Evolutionary conservation across 2,888 invertebrate species (phyloP).

Genomic region (Hemithea aestivaria): DNA sequence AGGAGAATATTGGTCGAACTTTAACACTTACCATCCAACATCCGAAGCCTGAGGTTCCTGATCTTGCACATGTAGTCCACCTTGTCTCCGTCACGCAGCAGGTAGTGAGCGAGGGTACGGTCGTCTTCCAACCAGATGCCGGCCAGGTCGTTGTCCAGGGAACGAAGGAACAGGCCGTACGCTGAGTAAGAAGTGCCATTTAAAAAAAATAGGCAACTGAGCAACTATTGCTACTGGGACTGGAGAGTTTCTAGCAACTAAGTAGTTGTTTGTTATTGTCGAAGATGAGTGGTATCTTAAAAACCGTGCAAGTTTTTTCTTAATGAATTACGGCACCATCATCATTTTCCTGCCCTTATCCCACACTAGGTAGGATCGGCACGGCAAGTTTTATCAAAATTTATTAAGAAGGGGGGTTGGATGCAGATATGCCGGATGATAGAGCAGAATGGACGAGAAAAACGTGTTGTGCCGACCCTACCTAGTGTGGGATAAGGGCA

Average conservation of each 20-base stretch:
- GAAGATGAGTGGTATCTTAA: too few relatives aligned
- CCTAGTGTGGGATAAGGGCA: too few relatives aligned
- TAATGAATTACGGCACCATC: background rate
- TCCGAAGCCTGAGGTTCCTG: conserved; percentile 92
- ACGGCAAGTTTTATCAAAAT: too few relatives aligned
- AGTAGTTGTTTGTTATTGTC: too few relatives aligned
- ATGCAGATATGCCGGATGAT: too few relatives aligned
- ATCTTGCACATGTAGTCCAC: conserved; percentile 94
- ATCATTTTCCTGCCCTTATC: too few relatives aligned
- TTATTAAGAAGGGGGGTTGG: too few relatives aligned
- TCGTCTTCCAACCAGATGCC: conserved; percentile 97
- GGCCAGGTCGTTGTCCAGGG: conserved; percentile 94
- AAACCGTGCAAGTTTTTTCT: too few relatives aligned
- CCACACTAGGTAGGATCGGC: background rate
- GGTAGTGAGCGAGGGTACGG: conserved; percentile 94
- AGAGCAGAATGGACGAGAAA: too few relatives aligned
- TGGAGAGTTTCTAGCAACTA: too few relatives aligned
- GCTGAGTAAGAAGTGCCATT: conserved; percentile 82
- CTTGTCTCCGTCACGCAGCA: conserved; percentile 94
- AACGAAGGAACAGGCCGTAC: conserved; percentile 95
- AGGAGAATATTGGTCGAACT: background rate
- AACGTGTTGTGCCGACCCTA: too few relatives aligned
- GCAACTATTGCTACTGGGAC: too few relatives aligned
- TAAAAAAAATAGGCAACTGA: background rate
- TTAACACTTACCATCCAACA: conserved; percentile 88